Percentiles rank a stretch among this genome's conserved stretches.
Conservation (phyloP, 2,113 vertebrate genomes). For the Ochotona curzoniae region DNA sequence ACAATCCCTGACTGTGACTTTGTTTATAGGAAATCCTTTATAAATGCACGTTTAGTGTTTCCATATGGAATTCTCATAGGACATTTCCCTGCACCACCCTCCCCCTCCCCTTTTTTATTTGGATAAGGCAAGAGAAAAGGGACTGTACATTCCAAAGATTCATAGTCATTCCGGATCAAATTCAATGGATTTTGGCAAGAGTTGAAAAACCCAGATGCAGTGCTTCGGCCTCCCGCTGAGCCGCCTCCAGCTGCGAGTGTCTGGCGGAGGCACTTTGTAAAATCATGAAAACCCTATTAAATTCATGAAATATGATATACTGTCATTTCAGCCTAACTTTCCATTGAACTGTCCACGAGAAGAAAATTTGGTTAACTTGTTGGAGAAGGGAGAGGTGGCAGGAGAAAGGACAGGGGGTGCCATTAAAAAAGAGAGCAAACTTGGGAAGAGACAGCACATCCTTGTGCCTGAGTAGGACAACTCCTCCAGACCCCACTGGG, state of each 20-base stretch:
- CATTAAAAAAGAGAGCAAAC: background rate
- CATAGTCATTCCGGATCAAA: constrained; percentile 98
- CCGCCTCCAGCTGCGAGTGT: constrained; percentile 91
- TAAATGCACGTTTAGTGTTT: constrained; percentile 91
- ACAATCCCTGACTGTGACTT: constrained; percentile 91
- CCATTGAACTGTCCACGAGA: constrained; percentile 89
- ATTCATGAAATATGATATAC: constrained; percentile 91
- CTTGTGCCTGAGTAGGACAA: background rate
- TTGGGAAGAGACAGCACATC: background rate
- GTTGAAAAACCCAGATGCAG: constrained; percentile 94
- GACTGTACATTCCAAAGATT: constrained; percentile 98
- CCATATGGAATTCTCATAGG: constrained; percentile 95
- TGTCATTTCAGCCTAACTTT: constrained; percentile 87
- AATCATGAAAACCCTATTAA: constrained; percentile 94
- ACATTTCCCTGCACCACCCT: constrained; percentile 76
- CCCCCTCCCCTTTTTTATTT: constrained; percentile 86
- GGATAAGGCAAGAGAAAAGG: constrained; percentile 92
- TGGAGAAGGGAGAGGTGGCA: constrained; percentile 58
- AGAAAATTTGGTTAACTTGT: constrained; percentile 85
- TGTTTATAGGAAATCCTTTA: constrained; percentile 93
- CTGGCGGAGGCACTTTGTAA: constrained; percentile 92
- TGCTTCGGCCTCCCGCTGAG: constrained; percentile 89
- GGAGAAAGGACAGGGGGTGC: background rate
- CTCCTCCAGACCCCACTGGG: background rate
- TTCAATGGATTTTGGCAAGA: constrained; percentile 96